phyloP scores from a whole-genome alignment of 2,113 vertebrate genomes.

The Blennius ocellaris region DNA sequence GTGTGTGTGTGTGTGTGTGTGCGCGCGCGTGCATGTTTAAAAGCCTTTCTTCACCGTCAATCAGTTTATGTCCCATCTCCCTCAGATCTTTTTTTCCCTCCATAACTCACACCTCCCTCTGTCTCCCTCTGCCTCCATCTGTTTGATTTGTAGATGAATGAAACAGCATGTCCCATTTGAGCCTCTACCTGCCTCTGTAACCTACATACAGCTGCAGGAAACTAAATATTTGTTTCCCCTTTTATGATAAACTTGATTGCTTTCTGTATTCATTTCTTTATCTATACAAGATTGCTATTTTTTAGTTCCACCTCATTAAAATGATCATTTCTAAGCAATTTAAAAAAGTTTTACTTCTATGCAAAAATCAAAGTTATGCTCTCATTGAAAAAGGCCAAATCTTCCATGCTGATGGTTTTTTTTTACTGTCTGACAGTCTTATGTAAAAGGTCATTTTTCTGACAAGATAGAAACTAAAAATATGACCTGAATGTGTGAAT shows the following conservation, averaged over 20 bases:
- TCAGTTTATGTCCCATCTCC: constrained; percentile 40
- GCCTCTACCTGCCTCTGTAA: constrained; percentile 49
- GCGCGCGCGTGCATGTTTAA: neutral
- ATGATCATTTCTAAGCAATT: neutral
- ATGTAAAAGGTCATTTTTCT: constrained; percentile 22
- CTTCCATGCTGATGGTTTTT: constrained; percentile 25
- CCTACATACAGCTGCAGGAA: constrained; percentile 49
- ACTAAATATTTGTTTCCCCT: constrained; percentile 13
- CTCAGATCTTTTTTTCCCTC: constrained; percentile 35
- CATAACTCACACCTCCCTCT: constrained; percentile 22
- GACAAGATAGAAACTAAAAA: constrained; percentile 40
- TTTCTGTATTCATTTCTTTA: too few relatives aligned
- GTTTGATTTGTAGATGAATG: constrained; percentile 64
- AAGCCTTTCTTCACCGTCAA: constrained; percentile 29
- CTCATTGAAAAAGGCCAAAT: constrained; percentile 13
- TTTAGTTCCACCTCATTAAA: neutral
- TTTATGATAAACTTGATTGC: too few relatives aligned
- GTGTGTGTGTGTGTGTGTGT: too few relatives aligned
- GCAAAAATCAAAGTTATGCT: constrained; percentile 24
- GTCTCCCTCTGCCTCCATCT: constrained; percentile 45
- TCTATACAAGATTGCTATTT: neutral
- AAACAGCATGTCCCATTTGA: constrained; percentile 49
- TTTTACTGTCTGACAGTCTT: constrained; percentile 31
- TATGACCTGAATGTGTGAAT: constrained; percentile 15
- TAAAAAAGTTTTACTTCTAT: too few relatives aligned